phyloP scores from a whole-genome alignment of 2,888 invertebrate species.

The Xylocampa areola region DNA sequence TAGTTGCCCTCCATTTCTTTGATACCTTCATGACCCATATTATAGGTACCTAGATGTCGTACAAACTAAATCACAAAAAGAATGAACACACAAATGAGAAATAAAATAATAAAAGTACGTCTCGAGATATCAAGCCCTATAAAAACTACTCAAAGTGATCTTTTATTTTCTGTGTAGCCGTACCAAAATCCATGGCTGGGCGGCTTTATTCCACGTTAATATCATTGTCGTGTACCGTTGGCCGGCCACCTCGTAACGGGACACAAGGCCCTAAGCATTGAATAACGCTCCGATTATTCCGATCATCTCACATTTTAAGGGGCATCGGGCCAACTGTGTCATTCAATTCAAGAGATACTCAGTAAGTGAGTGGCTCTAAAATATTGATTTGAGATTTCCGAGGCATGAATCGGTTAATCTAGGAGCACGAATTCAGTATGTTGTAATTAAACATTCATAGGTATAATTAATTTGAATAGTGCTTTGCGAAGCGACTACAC shows the following conservation, averaged over 20 bases:
- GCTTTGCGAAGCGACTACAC: background rate
- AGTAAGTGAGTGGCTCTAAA: constrained; percentile 27
- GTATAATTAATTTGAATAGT: constrained; percentile 11
- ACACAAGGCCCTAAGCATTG: constrained; percentile 75
- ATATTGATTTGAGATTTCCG: constrained; percentile 33
- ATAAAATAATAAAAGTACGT: too few relatives aligned
- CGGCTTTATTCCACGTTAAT: constrained; percentile 71
- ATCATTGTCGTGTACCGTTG: constrained; percentile 80
- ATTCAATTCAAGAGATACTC: constrained; percentile 7
- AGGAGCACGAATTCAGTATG: constrained; percentile 21
- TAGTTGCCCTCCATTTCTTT: too few relatives aligned
- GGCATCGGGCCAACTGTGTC: constrained; percentile 13
- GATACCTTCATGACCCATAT: too few relatives aligned
- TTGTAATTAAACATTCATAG: constrained; percentile 25
- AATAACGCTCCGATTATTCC: constrained; percentile 64
- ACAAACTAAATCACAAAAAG: too few relatives aligned
- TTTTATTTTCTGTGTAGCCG: constrained; percentile 37
- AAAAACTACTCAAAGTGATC: constrained; percentile 28
- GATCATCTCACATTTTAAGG: constrained; percentile 66
- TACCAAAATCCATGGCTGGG: constrained; percentile 59
- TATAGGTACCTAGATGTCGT: too few relatives aligned
- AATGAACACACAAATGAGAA: background rate
- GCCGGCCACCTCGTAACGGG: constrained; percentile 74
- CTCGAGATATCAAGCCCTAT: constrained; percentile 9
- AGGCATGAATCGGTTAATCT: constrained; percentile 20